Evolutionary conservation across 2,888 invertebrate species (phyloP).

Genomic region (Homarus gammarus): DNA sequence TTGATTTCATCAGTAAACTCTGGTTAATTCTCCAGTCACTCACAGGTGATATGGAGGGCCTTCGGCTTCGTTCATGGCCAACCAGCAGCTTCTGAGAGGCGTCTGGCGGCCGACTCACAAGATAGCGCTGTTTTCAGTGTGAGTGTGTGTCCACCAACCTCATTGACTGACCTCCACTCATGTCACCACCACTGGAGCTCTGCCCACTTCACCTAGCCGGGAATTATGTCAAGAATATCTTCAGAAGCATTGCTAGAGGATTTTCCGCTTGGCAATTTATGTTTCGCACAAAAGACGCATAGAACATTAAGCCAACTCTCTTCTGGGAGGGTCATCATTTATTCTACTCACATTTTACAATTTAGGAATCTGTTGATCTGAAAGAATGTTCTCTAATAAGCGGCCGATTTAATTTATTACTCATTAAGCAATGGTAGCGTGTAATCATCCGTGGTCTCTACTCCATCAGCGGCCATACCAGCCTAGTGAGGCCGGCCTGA

Average conservation of each 20-base stretch:
- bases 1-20: too few relatives aligned
- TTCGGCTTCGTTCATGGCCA: too few relatives aligned
- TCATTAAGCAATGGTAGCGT: slow-evolving; percentile 24
- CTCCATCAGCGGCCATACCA: neutral
- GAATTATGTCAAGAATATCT: neutral
- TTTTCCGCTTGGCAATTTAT: neutral
- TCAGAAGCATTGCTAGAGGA: neutral
- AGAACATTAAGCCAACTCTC: neutral
- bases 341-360: slow-evolving; percentile 7
- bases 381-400: slow-evolving; percentile 34
- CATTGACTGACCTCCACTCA: too few relatives aligned
- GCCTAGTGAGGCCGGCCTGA: neutral
- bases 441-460: slow-evolving; percentile 4
- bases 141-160: too few relatives aligned
- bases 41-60: too few relatives aligned
- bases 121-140: too few relatives aligned
- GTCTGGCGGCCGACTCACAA: too few relatives aligned
- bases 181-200: neutral
- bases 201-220: neutral
- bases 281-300: neutral
- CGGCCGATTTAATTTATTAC: slow-evolving; percentile 28
- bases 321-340: neutral
- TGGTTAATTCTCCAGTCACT: too few relatives aligned
- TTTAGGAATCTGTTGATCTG: slow-evolving; percentile 20
- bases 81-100: too few relatives aligned